Percentiles rank a stretch among this genome's conserved stretches.
These are phyloP conservation scores for Limnephilus rhombicus DNA, from an alignment of 2,888 invertebrate species.

Conservation along the genomic window DNA sequence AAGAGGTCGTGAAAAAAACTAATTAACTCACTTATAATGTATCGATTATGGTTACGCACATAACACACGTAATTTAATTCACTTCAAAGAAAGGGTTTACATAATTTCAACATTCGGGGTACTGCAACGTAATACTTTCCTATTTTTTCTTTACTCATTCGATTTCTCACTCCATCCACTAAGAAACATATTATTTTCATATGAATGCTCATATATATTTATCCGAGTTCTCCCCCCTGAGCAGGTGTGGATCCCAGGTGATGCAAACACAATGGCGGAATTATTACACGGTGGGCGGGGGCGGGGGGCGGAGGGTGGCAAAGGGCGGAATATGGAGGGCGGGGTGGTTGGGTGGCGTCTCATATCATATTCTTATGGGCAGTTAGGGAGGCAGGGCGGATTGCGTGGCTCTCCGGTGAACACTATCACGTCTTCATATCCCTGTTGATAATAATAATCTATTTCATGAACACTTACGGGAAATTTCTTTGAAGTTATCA, in stretches of 20 bases:
- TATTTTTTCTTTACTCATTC: background rate
- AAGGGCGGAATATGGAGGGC: conserved; percentile 29
- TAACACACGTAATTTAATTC: background rate
- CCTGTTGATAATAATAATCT: conserved; percentile 26
- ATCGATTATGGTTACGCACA: background rate
- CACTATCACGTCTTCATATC: conserved; percentile 49
- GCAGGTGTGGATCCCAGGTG: conserved; percentile 63
- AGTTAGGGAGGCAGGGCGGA: conserved; percentile 35
- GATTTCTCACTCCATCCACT: background rate
- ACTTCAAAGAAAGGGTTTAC: background rate
- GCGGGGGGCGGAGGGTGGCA: conserved; percentile 47
- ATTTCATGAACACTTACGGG: background rate
- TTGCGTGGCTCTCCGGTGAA: conserved; percentile 41
- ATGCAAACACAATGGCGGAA: conserved; percentile 65
- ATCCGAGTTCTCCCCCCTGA: conserved; percentile 35
- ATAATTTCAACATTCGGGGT: too few species aligned
- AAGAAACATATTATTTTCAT: conserved; percentile 39
- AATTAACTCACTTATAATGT: background rate
- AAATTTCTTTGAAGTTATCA: background rate
- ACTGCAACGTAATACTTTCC: background rate
- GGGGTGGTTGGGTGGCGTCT: conserved; percentile 47
- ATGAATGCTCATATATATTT: conserved; percentile 41
- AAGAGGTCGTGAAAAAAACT: too few species aligned
- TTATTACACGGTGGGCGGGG: conserved; percentile 60
- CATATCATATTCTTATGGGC: conserved; percentile 63